These are phyloP conservation scores for Apostichopus leukothele DNA, from an alignment of 53 echinoderm and acorn worm genomes.

Conservation along the genomic window DNA sequence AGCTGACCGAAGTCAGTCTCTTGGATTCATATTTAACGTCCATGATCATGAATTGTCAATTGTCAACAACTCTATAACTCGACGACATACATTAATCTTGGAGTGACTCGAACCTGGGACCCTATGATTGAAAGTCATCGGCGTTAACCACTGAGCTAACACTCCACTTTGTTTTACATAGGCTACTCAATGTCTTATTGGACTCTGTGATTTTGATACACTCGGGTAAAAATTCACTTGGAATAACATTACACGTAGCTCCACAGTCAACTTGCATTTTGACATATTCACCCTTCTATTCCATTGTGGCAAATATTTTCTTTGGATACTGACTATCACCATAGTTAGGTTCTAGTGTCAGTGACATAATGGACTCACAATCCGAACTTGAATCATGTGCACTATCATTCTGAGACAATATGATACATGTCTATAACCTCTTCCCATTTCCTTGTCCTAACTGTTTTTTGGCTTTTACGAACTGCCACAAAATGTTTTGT, in stretches of 20 bases:
- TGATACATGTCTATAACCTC: not conserved
- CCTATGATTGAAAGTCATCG: too few species aligned
- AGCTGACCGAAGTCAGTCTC: too few species aligned
- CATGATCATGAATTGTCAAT: too few species aligned
- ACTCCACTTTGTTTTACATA: too few species aligned
- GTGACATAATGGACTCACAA: conserved; percentile 15
- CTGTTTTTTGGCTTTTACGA: conserved; percentile 21
- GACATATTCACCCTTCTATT: conserved; percentile 26
- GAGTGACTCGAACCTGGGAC: too few species aligned
- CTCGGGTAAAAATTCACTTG: conserved; percentile 50
- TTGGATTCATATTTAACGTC: too few species aligned
- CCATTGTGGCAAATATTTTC: conserved; percentile 51
- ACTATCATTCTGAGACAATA: conserved; percentile 22
- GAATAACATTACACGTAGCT: conserved; percentile 63
- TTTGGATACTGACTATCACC: conserved; percentile 34
- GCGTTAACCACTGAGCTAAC: too few species aligned
- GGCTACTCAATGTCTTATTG: conserved; percentile 13
- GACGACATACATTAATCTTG: too few species aligned
- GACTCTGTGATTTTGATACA: conserved; percentile 33
- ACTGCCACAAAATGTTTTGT: conserved; percentile 27
- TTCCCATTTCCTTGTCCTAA: not conserved
- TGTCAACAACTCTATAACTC: too few species aligned
- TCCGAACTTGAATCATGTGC: conserved; percentile 6
- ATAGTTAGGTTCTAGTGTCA: not conserved
- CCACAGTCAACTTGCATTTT: conserved; percentile 64